These are phyloP conservation scores for Drosophila triauraria DNA, from an alignment of 1,140 invertebrate species.

Conservation along the genomic window DNA sequence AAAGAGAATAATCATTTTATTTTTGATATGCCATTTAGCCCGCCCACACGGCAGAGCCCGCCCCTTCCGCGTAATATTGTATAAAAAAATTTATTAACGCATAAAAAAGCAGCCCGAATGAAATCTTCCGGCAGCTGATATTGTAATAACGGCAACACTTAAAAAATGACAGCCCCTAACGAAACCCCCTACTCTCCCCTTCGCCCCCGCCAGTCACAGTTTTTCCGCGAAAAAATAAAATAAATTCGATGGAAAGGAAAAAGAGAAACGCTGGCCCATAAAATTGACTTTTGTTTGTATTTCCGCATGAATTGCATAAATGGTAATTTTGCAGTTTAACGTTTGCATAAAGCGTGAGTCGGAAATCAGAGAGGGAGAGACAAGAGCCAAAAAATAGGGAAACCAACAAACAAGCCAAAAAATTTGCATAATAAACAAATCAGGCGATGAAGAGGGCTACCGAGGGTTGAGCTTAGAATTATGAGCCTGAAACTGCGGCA, in stretches of 20 bases:
- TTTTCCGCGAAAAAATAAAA: conserved; percentile 37
- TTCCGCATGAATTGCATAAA: conserved; percentile 83
- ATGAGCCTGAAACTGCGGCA: conserved; percentile 46
- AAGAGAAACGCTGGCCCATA: conserved; percentile 51
- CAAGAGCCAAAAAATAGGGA: conserved; percentile 36
- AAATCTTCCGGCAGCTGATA: conserved; percentile 78
- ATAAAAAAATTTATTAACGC: conserved; percentile 80
- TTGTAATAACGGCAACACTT: conserved; percentile 78
- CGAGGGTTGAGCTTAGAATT: conserved; percentile 56
- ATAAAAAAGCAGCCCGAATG: conserved; percentile 59
- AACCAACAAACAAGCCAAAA: conserved; percentile 51
- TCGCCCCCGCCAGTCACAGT: background rate
- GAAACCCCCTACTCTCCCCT: conserved; percentile 6
- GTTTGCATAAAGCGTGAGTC: conserved; percentile 51
- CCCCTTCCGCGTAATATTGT: conserved; percentile 65
- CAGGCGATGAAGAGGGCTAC: conserved; percentile 26
- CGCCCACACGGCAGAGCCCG: background rate
- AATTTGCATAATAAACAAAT: conserved; percentile 65
- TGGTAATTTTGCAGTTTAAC: conserved; percentile 83
- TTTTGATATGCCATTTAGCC: conserved; percentile 77
- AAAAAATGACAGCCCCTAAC: conserved; percentile 61
- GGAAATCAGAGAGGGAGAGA: conserved; percentile 16
- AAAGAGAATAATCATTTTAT: conserved; percentile 71
- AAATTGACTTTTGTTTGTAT: conserved; percentile 84
- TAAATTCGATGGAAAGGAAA: conserved; percentile 30